A percentile compares a stretch with the other conserved stretches of the same genome.
Conservation (phyloP, 2,113 vertebrate genomes). For the Brevimyrus niger region DNA sequence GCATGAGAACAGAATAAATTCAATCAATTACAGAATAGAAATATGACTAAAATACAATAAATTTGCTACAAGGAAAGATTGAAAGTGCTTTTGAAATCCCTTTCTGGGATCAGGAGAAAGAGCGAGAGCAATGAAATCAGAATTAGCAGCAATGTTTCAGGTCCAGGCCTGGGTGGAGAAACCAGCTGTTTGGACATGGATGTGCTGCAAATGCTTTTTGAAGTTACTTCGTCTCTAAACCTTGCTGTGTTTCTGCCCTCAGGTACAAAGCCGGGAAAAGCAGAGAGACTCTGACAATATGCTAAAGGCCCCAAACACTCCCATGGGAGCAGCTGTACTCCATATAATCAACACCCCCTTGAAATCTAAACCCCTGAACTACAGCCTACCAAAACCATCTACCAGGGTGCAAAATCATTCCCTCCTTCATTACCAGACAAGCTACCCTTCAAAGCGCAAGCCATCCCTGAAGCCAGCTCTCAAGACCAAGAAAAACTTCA, state of each 20-base stretch:
- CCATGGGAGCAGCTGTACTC: constrained; percentile 35
- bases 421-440: constrained; percentile 45
- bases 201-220: neutral
- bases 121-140: neutral
- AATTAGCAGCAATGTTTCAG: neutral
- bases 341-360: constrained; percentile 41
- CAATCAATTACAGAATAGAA: neutral
- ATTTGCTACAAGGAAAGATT: neutral
- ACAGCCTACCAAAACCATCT: constrained; percentile 39
- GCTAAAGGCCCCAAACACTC: neutral
- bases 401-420: constrained; percentile 54
- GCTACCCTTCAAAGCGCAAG: constrained; percentile 48
- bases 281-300: constrained; percentile 31
- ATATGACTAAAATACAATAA: neutral
- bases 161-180: too few species aligned
- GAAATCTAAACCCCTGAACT: constrained; percentile 46
- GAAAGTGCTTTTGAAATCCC: neutral
- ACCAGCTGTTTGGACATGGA: neutral
- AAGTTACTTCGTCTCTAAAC: neutral
- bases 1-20: constrained; percentile 13
- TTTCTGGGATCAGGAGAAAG: neutral
- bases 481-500: constrained; percentile 65
- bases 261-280: constrained; percentile 37
- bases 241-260: neutral
- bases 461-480: constrained; percentile 40